Evolutionary conservation across 2,888 invertebrate genomes (phyloP), one percentile per base, ranked within the genome.

Genomic region (Glyphotaelius pellucidus): DNA sequence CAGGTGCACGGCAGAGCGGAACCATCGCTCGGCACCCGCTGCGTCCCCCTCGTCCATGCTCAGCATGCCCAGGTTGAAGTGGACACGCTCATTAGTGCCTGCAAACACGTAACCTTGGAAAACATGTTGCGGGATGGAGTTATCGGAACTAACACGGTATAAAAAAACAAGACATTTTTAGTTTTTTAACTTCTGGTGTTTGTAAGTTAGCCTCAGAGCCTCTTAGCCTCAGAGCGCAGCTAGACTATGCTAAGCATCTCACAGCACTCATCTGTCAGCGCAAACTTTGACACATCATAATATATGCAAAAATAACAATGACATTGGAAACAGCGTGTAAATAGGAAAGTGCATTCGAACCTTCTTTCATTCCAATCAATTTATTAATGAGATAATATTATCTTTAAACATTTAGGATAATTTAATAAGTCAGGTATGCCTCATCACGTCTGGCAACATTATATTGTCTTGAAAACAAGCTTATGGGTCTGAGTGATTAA

Each of bases 31-130:
- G 0, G 99, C 99, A 94, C 98, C 98, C 79, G 97, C 97, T 83
- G 98, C 98, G 94, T 99, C 98, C 84, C 98, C 97, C 94, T 99
- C 98, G 95, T 99, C 99, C 99, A 99, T 99, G 83, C 99, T 98
- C 85, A 99, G 96, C 99, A 99, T 99, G 93, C 99, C 99, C 91
- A 99, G 96, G 96, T 99, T 99, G 95, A 99, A 99, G 95, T 98
- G 98, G 9, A 99, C 98, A 93, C 99, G 97, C 95, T 99, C 99
- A 95, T 99, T 99, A 92, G 97, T 97, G 0, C 97, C 96, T 97
- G 94, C 32, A 90, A 90, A n/a, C 42, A 80, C 19, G 32, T 3
- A 47, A 9, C 1, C 2, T 67, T 67, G 67, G 9, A 81, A 81
- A 81, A 81, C 3, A 15, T 32, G 81, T 32, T 31, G 67, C 4